Evolutionary conservation across 2,113 vertebrate genomes (phyloP).

Genomic region (Pao palembangensis): DNA sequence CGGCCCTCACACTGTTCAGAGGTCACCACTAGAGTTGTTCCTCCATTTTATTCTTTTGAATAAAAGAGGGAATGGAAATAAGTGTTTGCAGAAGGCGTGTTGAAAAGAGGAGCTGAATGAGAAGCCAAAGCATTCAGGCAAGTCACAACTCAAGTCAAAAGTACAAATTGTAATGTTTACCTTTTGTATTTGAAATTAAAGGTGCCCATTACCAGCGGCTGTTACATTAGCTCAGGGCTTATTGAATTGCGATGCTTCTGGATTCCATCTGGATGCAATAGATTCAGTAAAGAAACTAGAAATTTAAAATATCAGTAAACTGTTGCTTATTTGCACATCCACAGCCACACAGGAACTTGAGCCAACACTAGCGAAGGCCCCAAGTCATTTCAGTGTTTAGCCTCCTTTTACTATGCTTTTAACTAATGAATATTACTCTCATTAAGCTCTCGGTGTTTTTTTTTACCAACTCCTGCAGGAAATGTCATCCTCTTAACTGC

Average conservation of each 20-base stretch:
- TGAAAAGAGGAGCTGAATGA: background rate
- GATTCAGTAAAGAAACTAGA: background rate
- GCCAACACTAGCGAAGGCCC: too few relatives aligned
- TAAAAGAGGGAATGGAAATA: conserved; percentile 1
- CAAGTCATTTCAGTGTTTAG: too few relatives aligned
- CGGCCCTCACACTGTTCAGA: background rate
- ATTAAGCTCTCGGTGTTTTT: too few relatives aligned
- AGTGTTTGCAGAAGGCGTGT: background rate
- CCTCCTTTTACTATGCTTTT: too few relatives aligned
- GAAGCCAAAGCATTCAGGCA: background rate
- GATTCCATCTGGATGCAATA: background rate
- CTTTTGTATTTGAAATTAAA: conserved; percentile 49
- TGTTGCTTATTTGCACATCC: background rate
- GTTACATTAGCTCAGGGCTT: conserved; percentile 32
- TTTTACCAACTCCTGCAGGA: too few relatives aligned
- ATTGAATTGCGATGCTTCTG: conserved; percentile 38
- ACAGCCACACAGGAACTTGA: background rate
- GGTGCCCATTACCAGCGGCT: conserved; percentile 48
- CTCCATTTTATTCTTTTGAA: background rate
- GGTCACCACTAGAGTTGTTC: background rate
- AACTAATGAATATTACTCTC: too few relatives aligned
- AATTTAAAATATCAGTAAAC: background rate
- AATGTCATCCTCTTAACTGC: too few relatives aligned
- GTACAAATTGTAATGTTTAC: conserved; percentile 43
- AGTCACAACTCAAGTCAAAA: conserved; percentile 17